Base-by-base conservation (phyloP, 2,888 invertebrate genomes). In the Drosophila stalkeri region DNA sequence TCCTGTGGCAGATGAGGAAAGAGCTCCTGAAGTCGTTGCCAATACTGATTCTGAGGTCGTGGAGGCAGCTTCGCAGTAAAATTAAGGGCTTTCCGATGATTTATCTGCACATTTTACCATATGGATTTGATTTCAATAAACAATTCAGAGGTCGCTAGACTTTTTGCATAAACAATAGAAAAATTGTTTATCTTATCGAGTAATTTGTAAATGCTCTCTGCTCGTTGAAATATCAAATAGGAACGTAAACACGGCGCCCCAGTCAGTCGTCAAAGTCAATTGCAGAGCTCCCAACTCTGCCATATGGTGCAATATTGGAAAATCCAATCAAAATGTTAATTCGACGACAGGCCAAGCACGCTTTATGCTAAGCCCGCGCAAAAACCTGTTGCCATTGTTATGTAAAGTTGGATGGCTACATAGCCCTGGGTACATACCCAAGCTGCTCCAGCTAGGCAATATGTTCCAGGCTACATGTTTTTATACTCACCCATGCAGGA, bases 301-400 rank as follows among this genome's bases (percentile, higher is more conserved):
- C 86, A 86, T 86, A 86, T 86, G 86, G 90, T 70, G 71, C 86
- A 86, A 86, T 86, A 86, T 86, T 90, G 90, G 81, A 86, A 86
- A 90, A 86, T 89, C 90, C 89, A 86, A 86, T 86, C 86, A 86
- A 86, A 86, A 90, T 86, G 86, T 90, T 88, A 86, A 86, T 86
- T 88, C 74, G 68, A 68, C 70, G 78, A 55, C 56, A 61, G 49
- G 47, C 12, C 55, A 14, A 31, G 27, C 12, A 31, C 27, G 41
- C 18, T 61, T 72, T 65, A 72, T 72, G 72, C 56, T 61, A 8
- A 20, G 33, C 27, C 9, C 43, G 62, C 64, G 43, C 75, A 51
- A 79, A 65, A 72, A 68, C 56, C 72, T 68, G 62, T 67, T 70
- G 18, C 47, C 64, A 66, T 78, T 77, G 79, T 78, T 79, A 79